These are phyloP conservation scores for Coremacera marginata DNA, from an alignment of 2,888 invertebrate species.

Conservation along the genomic window DNA sequence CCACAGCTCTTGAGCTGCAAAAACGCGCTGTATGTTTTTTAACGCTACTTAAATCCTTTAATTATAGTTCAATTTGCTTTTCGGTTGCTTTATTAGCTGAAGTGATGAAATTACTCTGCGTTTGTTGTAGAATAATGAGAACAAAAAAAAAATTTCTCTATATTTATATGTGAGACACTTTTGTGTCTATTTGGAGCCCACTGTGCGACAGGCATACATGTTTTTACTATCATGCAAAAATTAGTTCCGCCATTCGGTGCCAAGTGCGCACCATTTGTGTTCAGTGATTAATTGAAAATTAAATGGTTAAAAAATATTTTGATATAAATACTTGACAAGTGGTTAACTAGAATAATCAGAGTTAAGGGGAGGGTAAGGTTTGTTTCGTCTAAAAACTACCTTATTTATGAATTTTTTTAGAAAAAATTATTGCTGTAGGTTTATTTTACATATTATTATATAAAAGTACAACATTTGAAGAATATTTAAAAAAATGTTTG, in stretches of 20 bases:
- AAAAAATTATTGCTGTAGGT: too few species aligned
- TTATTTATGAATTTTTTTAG: too few species aligned
- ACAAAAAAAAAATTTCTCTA: too few species aligned
- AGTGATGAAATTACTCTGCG: not conserved
- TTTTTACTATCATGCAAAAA: constrained; percentile 38
- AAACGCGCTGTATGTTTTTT: not conserved
- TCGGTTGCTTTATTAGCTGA: constrained; percentile 14
- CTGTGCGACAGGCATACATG: not conserved
- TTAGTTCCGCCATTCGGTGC: constrained; percentile 60
- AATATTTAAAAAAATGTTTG: too few species aligned
- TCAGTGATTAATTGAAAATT: constrained; percentile 67
- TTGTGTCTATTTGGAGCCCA: too few species aligned
- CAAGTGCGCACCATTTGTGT: constrained; percentile 55
- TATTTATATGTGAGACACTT: too few species aligned
- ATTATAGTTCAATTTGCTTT: constrained; percentile 20
- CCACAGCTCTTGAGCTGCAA: constrained; percentile 1
- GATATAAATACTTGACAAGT: too few species aligned
- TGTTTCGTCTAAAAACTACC: too few species aligned
- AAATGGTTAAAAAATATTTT: constrained; percentile 56
- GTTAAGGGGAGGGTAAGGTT: too few species aligned
- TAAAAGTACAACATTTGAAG: too few species aligned
- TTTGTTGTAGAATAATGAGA: not conserved
- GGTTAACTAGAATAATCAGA: too few species aligned
- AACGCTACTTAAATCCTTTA: constrained; percentile 8
- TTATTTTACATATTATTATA: too few species aligned